Conservation (phyloP, 1,140 invertebrate species). For the Lysiphlebus fabarum region DNA sequence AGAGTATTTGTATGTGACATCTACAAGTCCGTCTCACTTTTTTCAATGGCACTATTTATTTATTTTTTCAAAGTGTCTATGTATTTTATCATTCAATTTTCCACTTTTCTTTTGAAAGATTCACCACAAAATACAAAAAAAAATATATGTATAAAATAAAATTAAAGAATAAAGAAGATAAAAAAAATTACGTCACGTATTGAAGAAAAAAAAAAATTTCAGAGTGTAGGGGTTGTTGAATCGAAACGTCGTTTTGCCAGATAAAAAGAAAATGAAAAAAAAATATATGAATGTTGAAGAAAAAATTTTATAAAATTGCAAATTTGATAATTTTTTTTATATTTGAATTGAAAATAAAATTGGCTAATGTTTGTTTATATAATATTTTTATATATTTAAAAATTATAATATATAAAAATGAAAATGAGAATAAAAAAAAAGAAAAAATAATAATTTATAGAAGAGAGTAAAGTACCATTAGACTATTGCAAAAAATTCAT, state of each 20-base stretch:
- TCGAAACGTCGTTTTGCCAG: conserved; percentile 12
- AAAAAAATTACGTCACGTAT: conserved; percentile 13
- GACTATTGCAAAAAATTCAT: too few relatives aligned
- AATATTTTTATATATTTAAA: too few relatives aligned
- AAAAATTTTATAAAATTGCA: too few relatives aligned
- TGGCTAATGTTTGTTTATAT: too few relatives aligned
- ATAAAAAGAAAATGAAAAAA: conserved; percentile 11
- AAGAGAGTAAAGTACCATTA: too few relatives aligned
- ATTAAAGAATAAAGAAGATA: conserved; percentile 10
- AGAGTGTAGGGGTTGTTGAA: conserved; percentile 11
- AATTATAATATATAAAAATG: too few relatives aligned
- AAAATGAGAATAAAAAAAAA: too few relatives aligned
- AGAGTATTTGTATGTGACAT: conserved; percentile 4
- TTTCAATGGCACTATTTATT: not conserved
- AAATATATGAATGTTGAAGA: too few relatives aligned
- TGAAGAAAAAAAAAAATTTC: conserved; percentile 6
- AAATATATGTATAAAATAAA: conserved; percentile 7
- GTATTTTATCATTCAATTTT: too few relatives aligned
- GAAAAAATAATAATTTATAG: too few relatives aligned
- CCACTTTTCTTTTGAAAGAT: conserved; percentile 1
- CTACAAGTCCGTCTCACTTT: not conserved
- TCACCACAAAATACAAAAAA: conserved; percentile 4
- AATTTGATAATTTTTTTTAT: too few relatives aligned
- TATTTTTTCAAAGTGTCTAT: not conserved
- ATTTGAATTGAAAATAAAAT: too few relatives aligned